Conservation (phyloP, 2,797 vertebrate species). For the Otolemur crassicaudatus region DNA sequence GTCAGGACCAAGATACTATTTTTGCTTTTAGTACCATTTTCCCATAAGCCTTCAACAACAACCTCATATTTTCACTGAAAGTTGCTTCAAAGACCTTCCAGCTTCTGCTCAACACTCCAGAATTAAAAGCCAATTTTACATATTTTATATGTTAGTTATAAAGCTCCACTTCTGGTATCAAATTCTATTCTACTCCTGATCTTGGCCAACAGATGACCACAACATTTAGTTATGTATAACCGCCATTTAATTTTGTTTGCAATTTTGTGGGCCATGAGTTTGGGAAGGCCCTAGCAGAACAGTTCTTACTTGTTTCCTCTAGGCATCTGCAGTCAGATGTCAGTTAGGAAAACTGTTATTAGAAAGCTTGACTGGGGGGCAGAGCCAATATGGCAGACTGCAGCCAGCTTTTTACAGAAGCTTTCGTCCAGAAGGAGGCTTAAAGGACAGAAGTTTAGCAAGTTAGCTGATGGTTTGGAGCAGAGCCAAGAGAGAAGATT, state of each 20-base stretch:
- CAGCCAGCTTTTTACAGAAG: no score
- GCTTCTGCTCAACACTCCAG: neutral
- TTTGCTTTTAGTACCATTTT: neutral
- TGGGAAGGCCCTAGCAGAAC: neutral
- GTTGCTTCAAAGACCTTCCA: neutral
- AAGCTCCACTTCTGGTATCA: neutral
- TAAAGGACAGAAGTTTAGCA: no score
- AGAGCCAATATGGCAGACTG: no score
- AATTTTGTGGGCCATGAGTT: neutral
- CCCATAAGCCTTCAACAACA: neutral
- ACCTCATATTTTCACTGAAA: neutral
- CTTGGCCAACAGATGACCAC: neutral
- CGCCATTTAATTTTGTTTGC: neutral
- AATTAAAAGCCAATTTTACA: neutral
- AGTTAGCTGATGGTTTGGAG: no score
- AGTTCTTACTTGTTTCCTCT: neutral
- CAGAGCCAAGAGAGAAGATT: no score
- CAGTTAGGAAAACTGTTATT: neutral
- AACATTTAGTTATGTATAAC: neutral
- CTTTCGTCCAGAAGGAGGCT: no score
- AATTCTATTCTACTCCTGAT: neutral
- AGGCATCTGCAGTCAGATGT: neutral
- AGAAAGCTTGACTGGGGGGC: neutral
- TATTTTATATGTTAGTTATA: neutral
- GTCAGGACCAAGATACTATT: neutral